Conservation (phyloP, 2,888 invertebrate genomes). For the Oxycera nigricornis region DNA sequence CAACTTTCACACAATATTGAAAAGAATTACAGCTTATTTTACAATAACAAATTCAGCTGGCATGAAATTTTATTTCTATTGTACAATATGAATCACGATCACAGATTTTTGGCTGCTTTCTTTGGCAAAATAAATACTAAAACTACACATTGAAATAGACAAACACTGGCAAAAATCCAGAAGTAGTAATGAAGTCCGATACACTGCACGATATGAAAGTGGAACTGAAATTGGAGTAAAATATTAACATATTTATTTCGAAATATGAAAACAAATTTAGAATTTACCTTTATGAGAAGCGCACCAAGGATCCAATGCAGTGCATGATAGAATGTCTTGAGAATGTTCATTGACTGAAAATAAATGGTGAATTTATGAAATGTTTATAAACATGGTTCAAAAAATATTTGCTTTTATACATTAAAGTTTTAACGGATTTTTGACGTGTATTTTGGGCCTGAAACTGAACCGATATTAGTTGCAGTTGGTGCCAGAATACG, state of each 20-base stretch:
- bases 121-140: constrained; percentile 54
- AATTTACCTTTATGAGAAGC: constrained; percentile 29
- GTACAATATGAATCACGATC: neutral
- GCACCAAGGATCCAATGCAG: constrained; percentile 13
- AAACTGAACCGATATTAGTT: neutral
- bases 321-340: constrained; percentile 13
- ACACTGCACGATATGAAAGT: constrained; percentile 42
- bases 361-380: constrained; percentile 14
- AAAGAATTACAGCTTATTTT: no score
- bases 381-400: neutral
- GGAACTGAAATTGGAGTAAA: constrained; percentile 28
- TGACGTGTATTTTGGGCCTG: neutral
- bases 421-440: no score
- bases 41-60: no score
- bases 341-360: constrained; percentile 5
- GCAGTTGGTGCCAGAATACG: neutral
- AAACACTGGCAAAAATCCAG: constrained; percentile 54
- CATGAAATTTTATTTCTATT: neutral
- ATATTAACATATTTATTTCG: no score
- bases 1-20: no score
- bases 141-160: constrained; percentile 52
- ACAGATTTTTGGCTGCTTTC: constrained; percentile 51
- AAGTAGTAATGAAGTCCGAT: constrained; percentile 50
- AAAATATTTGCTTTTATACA: neutral
- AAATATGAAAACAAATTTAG: neutral